A percentile compares a stretch with the other conserved stretches of the same genome.
These are phyloP conservation scores for Gouania willdenowi DNA, from an alignment of 2,797 vertebrate genomes.

Conservation along the genomic window DNA sequence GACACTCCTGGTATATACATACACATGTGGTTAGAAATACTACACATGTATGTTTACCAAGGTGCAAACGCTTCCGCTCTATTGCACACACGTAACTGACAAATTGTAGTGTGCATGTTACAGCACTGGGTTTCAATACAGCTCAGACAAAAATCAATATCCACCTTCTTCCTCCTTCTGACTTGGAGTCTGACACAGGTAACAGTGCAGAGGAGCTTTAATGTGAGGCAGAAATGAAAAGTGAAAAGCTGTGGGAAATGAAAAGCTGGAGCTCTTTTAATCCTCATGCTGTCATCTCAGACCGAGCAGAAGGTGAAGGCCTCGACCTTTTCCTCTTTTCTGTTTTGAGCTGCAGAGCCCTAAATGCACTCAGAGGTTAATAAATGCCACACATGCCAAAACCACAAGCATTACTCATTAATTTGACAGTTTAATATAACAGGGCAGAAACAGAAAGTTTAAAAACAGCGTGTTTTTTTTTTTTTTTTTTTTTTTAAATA, in stretches of 20 bases:
- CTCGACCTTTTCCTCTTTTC: conserved; percentile 7
- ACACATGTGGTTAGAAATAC: conserved; percentile 3
- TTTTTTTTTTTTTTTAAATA: too few relatives aligned
- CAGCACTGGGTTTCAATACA: conserved; percentile 2
- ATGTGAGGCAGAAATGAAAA: conserved; percentile 14
- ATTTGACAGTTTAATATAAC: too few relatives aligned
- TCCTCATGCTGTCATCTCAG: conserved; percentile 5
- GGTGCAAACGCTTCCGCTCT: not conserved
- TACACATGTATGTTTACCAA: not conserved
- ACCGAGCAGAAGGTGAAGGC: not conserved
- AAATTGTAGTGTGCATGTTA: conserved; percentile 7
- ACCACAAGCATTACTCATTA: too few relatives aligned
- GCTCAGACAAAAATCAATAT: conserved; percentile 31
- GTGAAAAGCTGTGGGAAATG: not conserved
- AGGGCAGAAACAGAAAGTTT: too few relatives aligned
- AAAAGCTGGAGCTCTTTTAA: not conserved
- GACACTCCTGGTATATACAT: too few relatives aligned
- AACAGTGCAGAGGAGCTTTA: conserved; percentile 17
- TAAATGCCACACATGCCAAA: not conserved
- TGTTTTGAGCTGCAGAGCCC: conserved; percentile 4
- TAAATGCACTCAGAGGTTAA: too few relatives aligned
- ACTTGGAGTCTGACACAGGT: conserved; percentile 16
- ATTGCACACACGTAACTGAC: not conserved
- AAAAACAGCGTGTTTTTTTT: too few relatives aligned
- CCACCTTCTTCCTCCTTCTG: conserved; percentile 24